Evolutionary conservation across 2,113 vertebrate species (phyloP).

Genomic region (Neopipo cinnamomea): DNA sequence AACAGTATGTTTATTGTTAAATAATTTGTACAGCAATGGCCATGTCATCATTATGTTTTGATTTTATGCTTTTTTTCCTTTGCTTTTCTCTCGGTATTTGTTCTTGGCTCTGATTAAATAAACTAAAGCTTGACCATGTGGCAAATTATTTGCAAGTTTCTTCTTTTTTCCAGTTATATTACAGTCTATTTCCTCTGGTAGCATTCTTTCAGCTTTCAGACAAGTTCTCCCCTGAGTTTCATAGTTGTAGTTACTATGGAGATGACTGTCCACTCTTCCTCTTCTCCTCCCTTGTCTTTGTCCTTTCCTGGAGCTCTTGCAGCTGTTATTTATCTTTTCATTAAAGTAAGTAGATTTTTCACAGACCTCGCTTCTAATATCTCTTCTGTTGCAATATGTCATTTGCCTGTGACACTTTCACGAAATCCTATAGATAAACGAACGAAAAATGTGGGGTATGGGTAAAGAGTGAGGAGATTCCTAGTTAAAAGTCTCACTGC

Average conservation of each 20-base stretch:
- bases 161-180: not conserved
- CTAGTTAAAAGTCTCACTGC: not conserved
- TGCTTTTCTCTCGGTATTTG: not conserved
- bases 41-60: not conserved
- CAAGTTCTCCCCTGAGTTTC: conserved; percentile 42
- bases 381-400: not conserved
- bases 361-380: not conserved
- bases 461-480: not conserved
- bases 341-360: not conserved
- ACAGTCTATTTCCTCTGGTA: conserved; percentile 11
- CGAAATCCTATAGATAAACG: not conserved
- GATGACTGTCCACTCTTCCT: conserved; percentile 20
- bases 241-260: conserved; percentile 64
- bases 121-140: conserved; percentile 19
- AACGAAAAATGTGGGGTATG: not conserved
- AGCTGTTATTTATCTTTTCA: conserved; percentile 31
- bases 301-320: not conserved
- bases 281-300: not conserved
- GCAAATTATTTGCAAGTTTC: conserved; percentile 29
- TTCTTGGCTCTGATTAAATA: conserved; percentile 41
- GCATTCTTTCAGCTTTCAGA: conserved; percentile 40
- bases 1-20: conserved; percentile 20
- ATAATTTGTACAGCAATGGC: not conserved
- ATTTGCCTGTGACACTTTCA: not conserved
- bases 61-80: not conserved